A percentile compares a stretch with the other conserved stretches of the same genome.
Evolutionary conservation across 2,113 vertebrate genomes (phyloP).

Genomic region (Boulengeromyrus knoepffleri): DNA sequence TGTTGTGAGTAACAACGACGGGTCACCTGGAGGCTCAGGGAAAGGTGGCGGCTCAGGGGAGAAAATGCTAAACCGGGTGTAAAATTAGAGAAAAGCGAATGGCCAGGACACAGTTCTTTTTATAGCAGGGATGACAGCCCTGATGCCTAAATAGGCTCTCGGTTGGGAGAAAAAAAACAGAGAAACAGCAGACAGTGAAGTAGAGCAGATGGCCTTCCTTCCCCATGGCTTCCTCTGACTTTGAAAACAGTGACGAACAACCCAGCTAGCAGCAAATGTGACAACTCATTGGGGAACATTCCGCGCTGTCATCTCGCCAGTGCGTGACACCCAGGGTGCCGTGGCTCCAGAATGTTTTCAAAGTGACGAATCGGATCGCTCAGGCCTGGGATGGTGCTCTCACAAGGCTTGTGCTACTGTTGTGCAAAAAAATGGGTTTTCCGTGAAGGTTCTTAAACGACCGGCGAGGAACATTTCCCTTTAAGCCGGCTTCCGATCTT

Average conservation of each 20-base stretch:
- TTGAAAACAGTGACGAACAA: background rate
- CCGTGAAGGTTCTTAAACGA: background rate
- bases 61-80: background rate
- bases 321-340: background rate
- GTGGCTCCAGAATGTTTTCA: background rate
- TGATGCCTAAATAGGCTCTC: background rate
- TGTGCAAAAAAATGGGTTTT: background rate
- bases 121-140: background rate
- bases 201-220: background rate
- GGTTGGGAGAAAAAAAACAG: background rate
- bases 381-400: background rate
- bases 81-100: background rate
- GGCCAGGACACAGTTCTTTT: background rate
- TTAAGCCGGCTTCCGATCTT: background rate
- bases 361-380: background rate
- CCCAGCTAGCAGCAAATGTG: background rate
- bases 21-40: background rate
- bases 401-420: background rate
- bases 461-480: background rate
- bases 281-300: background rate
- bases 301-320: background rate
- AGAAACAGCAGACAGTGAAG: background rate
- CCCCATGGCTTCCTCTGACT: conserved; percentile 1
- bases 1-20: background rate
- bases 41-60: background rate